A percentile compares a stretch with the other conserved stretches of the same genome.
Conservation (phyloP, 2,888 invertebrate genomes). For the Acanthosepion esculentum region DNA sequence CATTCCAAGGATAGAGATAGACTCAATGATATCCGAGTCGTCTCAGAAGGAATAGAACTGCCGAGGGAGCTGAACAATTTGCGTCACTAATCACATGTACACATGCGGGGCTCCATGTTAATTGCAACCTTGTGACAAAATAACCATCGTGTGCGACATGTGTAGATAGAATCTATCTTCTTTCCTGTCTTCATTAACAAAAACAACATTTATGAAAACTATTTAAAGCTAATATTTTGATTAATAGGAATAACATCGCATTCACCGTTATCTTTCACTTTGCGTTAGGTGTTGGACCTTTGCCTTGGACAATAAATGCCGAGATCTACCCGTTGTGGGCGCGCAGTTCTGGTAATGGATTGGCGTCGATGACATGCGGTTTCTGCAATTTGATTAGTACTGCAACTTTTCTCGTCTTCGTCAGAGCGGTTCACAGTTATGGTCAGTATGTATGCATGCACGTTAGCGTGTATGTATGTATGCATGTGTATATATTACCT, state of each 20-base stretch:
- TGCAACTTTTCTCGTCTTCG: slow-evolving; percentile 77
- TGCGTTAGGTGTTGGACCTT: slow-evolving; percentile 72
- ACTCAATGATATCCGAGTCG: no score
- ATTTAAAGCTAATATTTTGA: neutral
- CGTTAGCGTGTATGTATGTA: neutral
- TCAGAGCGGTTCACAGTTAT: slow-evolving; percentile 74
- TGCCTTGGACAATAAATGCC: slow-evolving; percentile 79
- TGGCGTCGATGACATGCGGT: slow-evolving; percentile 77
- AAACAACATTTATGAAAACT: neutral
- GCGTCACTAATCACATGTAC: no score
- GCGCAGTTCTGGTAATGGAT: slow-evolving; percentile 76
- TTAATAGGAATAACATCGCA: no score
- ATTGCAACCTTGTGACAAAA: no score
- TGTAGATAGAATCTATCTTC: neutral
- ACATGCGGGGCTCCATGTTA: no score
- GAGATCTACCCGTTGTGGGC: slow-evolving; percentile 79
- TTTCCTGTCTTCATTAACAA: neutral
- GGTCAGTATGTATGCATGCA: slow-evolving; percentile 72
- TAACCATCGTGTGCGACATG: no score
- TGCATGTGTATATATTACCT: no score
- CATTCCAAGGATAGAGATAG: no score
- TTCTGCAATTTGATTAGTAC: slow-evolving; percentile 77
- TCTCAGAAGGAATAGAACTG: no score
- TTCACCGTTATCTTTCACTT: neutral
- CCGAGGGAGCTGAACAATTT: no score